These are phyloP conservation scores for Pollenia angustigena DNA, from an alignment of 2,888 invertebrate genomes.

Conservation along the genomic window DNA sequence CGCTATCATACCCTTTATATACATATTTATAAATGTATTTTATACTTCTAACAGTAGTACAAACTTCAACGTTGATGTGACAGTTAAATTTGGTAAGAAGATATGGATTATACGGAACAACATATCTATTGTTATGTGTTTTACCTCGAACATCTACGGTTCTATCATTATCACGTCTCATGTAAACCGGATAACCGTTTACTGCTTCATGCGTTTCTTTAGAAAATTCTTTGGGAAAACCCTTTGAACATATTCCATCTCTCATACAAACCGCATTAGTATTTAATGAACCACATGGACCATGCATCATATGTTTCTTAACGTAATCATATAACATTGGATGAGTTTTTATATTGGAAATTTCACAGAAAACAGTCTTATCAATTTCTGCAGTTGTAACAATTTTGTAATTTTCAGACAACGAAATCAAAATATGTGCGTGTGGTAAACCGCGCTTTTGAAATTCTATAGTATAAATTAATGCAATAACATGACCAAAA, in stretches of 20 bases:
- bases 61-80: not conserved
- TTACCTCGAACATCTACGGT: too few relatives aligned
- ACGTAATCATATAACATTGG: not conserved
- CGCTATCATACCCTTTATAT: not conserved
- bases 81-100: conserved; percentile 6
- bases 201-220: too few relatives aligned
- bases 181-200: conserved; percentile 13
- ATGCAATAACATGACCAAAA: conserved; percentile 1
- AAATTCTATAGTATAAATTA: conserved; percentile 24
- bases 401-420: not conserved
- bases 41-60: not conserved
- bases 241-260: not conserved
- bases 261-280: not conserved
- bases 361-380: conserved; percentile 7
- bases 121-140: not conserved
- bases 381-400: not conserved
- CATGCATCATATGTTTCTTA: not conserved
- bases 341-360: not conserved
- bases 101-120: conserved; percentile 24
- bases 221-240: not conserved
- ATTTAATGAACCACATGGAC: conserved; percentile 7
- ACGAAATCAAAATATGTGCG: conserved; percentile 7
- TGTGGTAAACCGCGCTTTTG: conserved; percentile 6
- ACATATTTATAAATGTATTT: conserved; percentile 16
- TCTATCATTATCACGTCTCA: not conserved